Conservation (phyloP, 53 echinoderm and acorn worm species). For the Arbacia lixula region DNA sequence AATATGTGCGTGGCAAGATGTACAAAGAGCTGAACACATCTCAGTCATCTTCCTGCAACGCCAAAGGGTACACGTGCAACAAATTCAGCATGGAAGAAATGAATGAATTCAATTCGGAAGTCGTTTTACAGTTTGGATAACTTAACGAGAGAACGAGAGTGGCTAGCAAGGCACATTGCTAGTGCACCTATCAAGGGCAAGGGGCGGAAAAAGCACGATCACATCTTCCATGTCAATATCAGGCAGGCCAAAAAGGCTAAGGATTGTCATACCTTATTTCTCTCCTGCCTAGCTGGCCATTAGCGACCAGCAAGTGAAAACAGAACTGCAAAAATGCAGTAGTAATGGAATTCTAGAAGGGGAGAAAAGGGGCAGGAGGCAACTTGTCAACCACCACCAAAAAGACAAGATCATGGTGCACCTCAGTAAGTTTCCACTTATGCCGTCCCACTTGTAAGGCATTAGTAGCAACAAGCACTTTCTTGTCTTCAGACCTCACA, state of each 20-base stretch:
- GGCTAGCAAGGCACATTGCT: background rate
- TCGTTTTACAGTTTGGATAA: background rate
- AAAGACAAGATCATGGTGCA: background rate
- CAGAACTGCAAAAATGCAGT: background rate
- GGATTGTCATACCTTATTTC: background rate
- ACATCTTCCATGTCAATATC: background rate
- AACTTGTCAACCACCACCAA: background rate
- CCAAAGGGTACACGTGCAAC: background rate
- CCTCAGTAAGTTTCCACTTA: background rate
- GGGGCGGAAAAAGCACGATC: background rate
- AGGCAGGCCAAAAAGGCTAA: background rate
- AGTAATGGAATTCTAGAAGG: background rate
- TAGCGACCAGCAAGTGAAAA: background rate
- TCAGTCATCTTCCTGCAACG: background rate
- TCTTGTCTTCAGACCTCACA: background rate
- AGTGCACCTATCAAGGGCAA: background rate
- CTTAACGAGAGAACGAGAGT: background rate
- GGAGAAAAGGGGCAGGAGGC: background rate
- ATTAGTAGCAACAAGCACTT: no score
- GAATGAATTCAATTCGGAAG: background rate
- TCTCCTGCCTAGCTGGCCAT: background rate
- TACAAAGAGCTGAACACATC: background rate
- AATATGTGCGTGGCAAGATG: background rate
- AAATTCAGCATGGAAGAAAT: background rate
- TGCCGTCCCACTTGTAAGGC: constrained; percentile 13